Evolutionary conservation across 2,113 vertebrate species (phyloP).

Genomic region (Oryctolagus cuniculus): DNA sequence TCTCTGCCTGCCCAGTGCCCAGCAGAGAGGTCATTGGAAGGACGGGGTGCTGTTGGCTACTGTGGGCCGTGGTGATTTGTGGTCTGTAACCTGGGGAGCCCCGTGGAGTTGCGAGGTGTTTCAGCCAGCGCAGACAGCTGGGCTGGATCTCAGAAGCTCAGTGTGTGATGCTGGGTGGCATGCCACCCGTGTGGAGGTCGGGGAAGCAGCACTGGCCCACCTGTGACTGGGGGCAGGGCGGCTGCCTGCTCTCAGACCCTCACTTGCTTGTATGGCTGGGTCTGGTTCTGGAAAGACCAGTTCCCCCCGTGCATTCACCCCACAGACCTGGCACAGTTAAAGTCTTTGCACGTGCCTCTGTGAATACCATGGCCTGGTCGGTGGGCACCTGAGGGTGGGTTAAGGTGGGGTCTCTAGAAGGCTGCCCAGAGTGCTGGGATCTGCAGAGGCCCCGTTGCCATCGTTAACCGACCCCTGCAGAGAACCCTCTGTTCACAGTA

Average conservation of each 20-base stretch:
- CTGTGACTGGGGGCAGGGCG: not conserved
- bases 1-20: not conserved
- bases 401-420: constrained; percentile 2
- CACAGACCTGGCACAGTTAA: not conserved
- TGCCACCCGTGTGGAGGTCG: not conserved
- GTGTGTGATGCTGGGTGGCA: not conserved
- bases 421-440: not conserved
- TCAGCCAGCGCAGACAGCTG: not conserved
- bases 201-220: not conserved
- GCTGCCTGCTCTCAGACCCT: constrained; percentile 4
- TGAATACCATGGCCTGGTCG: not conserved
- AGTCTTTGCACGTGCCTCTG: not conserved
- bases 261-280: not conserved
- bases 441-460: not conserved
- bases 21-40: constrained; percentile 43
- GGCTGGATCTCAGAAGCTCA: constrained; percentile 9
- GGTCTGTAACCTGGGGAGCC: not conserved
- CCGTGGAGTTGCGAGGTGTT: not conserved
- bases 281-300: constrained; percentile 46
- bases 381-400: not conserved
- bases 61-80: not conserved
- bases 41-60: constrained; percentile 42
- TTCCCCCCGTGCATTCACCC: not conserved
- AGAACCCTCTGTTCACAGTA: not conserved
- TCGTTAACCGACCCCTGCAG: constrained; percentile 41